Evolutionary conservation across 2,113 vertebrate species (phyloP).

Genomic region (Macrotis lagotis): DNA sequence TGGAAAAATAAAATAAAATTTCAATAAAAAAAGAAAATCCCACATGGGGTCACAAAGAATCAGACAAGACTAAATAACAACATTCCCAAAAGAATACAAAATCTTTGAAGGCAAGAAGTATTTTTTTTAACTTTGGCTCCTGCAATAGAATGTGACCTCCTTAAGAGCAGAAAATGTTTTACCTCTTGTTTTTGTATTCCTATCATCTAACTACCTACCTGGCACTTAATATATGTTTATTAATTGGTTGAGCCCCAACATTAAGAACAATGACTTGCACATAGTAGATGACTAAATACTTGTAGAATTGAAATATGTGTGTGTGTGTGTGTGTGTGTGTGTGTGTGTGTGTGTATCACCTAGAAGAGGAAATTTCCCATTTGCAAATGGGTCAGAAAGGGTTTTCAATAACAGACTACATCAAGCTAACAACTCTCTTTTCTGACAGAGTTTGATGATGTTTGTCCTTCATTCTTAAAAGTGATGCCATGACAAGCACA

Average conservation of each 20-base stretch:
- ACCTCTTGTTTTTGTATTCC: not conserved
- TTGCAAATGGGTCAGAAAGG: not conserved
- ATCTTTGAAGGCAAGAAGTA: not conserved
- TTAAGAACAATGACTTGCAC: not conserved
- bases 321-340: no score
- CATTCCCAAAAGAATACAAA: not conserved
- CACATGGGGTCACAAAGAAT: not conserved
- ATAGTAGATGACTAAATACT: not conserved
- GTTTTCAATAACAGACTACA: not conserved
- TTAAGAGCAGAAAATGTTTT: not conserved
- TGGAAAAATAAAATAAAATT: no score
- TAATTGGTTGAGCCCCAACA: not conserved
- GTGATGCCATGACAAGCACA: no score
- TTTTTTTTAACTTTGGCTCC: not conserved
- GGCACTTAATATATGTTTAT: not conserved
- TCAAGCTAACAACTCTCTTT: not conserved
- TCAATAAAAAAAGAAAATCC: not conserved
- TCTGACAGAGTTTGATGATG: not conserved
- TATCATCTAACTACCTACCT: not conserved
- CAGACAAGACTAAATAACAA: not conserved
- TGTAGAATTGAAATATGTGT: not conserved
- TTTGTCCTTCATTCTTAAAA: no score
- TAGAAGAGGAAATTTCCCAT: not conserved
- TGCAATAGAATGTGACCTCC: not conserved
- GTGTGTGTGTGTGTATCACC: no score